Evolutionary conservation across 1,140 invertebrate species (phyloP).

Genomic region (Mya arenaria): DNA sequence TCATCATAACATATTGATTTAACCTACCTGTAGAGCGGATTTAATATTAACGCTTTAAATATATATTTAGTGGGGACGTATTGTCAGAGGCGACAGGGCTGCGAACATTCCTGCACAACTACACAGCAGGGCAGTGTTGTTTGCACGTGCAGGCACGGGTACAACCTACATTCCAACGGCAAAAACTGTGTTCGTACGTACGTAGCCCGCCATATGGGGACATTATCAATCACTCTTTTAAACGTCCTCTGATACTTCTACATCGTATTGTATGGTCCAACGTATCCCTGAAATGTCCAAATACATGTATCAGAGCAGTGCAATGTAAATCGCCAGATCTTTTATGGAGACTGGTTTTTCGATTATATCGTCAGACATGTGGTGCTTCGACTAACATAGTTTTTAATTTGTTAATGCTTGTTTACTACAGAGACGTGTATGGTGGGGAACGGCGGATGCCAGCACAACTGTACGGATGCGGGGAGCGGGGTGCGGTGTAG

Average conservation of each 20-base stretch:
- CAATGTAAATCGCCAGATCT: too few species aligned
- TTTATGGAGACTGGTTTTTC: too few species aligned
- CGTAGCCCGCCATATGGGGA: neutral
- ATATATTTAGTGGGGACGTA: slow-evolving; percentile 54
- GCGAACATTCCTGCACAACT: slow-evolving; percentile 71
- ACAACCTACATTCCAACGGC: slow-evolving; percentile 70
- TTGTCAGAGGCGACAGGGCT: slow-evolving; percentile 69
- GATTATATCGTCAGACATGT: too few species aligned
- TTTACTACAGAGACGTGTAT: slow-evolving; percentile 74
- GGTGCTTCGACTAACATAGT: neutral
- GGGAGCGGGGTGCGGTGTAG: slow-evolving; percentile 85
- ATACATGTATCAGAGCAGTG: neutral
- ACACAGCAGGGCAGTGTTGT: slow-evolving; percentile 49
- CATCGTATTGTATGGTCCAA: neutral
- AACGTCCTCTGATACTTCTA: neutral
- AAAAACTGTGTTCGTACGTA: slow-evolving; percentile 76
- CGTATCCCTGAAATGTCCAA: neutral
- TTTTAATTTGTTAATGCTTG: neutral
- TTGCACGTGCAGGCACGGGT: slow-evolving; percentile 75
- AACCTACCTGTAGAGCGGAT: neutral
- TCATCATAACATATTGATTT: neutral
- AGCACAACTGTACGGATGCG: slow-evolving; percentile 85
- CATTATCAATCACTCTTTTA: neutral
- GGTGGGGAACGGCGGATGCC: slow-evolving; percentile 80
- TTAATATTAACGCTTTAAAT: neutral